Evolutionary conservation across 92 coral and sea anemone species (phyloP), one percentile per base, ranked within the genome.

Genomic region (Galaxea fascicularis): DNA sequence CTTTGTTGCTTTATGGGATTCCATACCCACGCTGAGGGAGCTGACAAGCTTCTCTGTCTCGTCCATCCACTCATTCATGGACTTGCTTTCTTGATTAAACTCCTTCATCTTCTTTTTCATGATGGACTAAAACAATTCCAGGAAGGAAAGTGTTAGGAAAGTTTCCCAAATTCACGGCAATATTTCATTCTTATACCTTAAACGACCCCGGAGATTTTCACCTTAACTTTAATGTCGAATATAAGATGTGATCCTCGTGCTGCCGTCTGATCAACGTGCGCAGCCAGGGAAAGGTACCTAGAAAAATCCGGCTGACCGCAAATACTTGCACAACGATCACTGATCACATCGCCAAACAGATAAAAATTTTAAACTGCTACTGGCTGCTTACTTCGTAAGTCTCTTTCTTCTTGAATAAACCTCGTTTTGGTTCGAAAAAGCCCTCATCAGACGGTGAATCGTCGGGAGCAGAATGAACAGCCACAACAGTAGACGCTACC

Each of bases 11-110:
- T 82, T 93, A 65, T 92, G 89, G 13, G 97, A 86, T 70, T 91
- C 94, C 94, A 91, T 94, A 57, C 89, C 90, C 20, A 90, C 78
- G 0, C 88, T 73, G 29, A 94, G 93, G 1, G 89, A 88, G 41
- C 89, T 86, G 8, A 94, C 87, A 16, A 94, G 85, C 65, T 63
- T 86, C 84, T 96, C 98, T 0, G 95, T 83, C 52, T 88, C 91
- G 62, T 96, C 99, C 93, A 96, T 96, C 93, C 98, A 96, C 31
- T 89, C 92, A 20, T 87, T 88, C 44, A 94, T 93, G 2, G 90
- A 3, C 47, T 79, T 66, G 65, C 66, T 52, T 67, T 79, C 75
- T 66, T 79, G 66, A 25, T 53, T 66, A 13, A 79, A 29, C 20
- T 79, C 76, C 30, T 66, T 67, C 65, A 66, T 79, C 74, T 79